Percentiles rank a stretch among this genome's conserved stretches.
Conservation (phyloP, 1,140 invertebrate genomes). For the Drosophila pseudoobscura region DNA sequence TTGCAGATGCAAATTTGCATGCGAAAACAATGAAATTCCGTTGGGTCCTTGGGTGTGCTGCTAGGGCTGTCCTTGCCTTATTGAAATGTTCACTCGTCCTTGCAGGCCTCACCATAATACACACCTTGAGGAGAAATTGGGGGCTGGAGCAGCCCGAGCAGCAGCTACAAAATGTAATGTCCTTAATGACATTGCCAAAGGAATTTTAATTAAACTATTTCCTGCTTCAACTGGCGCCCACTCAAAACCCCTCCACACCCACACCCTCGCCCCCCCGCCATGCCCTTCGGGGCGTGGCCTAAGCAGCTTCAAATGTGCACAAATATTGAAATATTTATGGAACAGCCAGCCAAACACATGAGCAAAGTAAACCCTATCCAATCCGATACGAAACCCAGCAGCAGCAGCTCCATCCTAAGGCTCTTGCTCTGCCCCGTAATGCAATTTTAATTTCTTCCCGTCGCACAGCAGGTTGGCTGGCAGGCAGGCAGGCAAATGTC, state of each 20-base stretch:
- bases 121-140: slow-evolving; percentile 34
- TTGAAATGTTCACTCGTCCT: slow-evolving; percentile 56
- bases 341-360: slow-evolving; percentile 39
- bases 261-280: not conserved
- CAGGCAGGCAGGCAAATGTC: slow-evolving; percentile 43
- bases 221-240: slow-evolving; percentile 42
- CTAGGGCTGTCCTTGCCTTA: slow-evolving; percentile 28
- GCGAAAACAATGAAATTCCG: slow-evolving; percentile 70
- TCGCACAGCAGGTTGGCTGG: slow-evolving; percentile 54
- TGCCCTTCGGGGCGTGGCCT: slow-evolving; percentile 46
- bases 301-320: slow-evolving; percentile 76
- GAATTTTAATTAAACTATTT: slow-evolving; percentile 81
- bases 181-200: slow-evolving; percentile 76
- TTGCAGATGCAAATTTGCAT: slow-evolving; percentile 69
- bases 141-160: slow-evolving; percentile 17
- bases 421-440: slow-evolving; percentile 55
- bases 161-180: slow-evolving; percentile 66
- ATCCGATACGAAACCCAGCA: not conserved
- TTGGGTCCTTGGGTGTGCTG: slow-evolving; percentile 31
- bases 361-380: slow-evolving; percentile 2
- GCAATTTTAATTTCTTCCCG: slow-evolving; percentile 77
- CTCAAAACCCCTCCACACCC: not conserved
- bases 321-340: slow-evolving; percentile 80
- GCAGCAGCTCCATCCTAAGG: slow-evolving; percentile 5
- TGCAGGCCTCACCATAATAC: slow-evolving; percentile 33